Base-by-base conservation (phyloP, 2,888 invertebrate genomes). In the Bursaphelenchus okinawaensis region DNA sequence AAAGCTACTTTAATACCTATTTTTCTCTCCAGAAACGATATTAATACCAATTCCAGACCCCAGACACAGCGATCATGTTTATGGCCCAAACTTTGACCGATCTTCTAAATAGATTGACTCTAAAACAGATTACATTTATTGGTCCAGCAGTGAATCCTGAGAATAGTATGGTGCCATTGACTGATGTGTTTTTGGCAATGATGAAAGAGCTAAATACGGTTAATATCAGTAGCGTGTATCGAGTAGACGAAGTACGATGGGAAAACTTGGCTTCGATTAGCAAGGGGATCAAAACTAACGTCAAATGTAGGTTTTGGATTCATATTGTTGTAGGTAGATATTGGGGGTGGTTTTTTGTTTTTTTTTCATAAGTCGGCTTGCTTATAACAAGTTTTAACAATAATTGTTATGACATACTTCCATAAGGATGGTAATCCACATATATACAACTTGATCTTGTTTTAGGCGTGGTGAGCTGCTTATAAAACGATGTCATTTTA, bases 251-350 rank as follows among this genome's bases (percentile, higher is more conserved):
- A 12, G 23, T 19, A 7, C 50, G 54, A 40, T 57, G 68, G 65
- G 51, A 27, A 24, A 68, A 56, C 40, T 55, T 71, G 20, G 22
- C 27, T 6, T 52, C 64, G 16, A 56, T 60, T n/a, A 23, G 51
- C n/a, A 28, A 26, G 20, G 50, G 52, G 22, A 50, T 72, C 12
- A 64, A 68, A 22, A 59, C 73, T 6, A 24, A 27, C 16, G 62
- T 62, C 1, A 71, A 70, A 65, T 19, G 70, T 73, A 23, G 26
- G 62, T n/a, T n/a, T n/a, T n/a, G n/a, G n/a, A n/a, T n/a, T n/a
- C n/a, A n/a, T n/a, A n/a, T n/a, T n/a, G n/a, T n/a, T n/a, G n/a
- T n/a, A n/a, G n/a, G n/a, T n/a, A n/a, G n/a, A n/a, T n/a, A n/a
- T n/a, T n/a, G n/a, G n/a, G n/a, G n/a, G n/a, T n/a, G n/a, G n/a